These are phyloP conservation scores for Tiliacea aurago DNA, from an alignment of 2,888 invertebrate species.

Conservation along the genomic window DNA sequence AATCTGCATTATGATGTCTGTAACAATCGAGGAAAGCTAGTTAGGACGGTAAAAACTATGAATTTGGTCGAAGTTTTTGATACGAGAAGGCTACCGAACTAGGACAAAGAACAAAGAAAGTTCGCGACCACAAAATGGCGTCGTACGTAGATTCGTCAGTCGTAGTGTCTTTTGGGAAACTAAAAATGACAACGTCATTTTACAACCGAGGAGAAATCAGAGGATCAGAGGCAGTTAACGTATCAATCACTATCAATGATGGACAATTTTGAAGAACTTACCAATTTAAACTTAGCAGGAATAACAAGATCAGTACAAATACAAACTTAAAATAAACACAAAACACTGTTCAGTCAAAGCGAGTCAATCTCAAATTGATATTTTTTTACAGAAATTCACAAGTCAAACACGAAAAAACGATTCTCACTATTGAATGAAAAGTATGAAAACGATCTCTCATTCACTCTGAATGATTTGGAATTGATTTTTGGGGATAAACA, in stretches of 20 bases:
- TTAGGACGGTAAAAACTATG: slow-evolving; percentile 66
- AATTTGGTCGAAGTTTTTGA: slow-evolving; percentile 68
- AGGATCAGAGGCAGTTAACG: too few relatives aligned
- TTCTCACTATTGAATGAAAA: slow-evolving; percentile 35
- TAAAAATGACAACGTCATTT: slow-evolving; percentile 63
- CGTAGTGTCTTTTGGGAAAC: slow-evolving; percentile 11
- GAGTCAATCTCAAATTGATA: slow-evolving; percentile 50
- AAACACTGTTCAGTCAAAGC: slow-evolving; percentile 43
- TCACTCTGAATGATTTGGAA: slow-evolving; percentile 27
- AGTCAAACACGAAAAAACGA: slow-evolving; percentile 19
- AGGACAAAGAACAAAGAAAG: slow-evolving; percentile 82
- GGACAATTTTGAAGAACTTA: slow-evolving; percentile 56
- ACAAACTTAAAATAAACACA: slow-evolving; percentile 35
- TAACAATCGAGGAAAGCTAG: slow-evolving; percentile 71
- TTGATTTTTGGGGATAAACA: neutral
- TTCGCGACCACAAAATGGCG: slow-evolving; percentile 87
- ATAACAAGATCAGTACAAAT: slow-evolving; percentile 29
- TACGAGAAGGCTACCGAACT: slow-evolving; percentile 56
- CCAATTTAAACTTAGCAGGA: slow-evolving; percentile 53
- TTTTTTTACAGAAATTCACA: slow-evolving; percentile 26
- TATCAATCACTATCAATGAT: too few relatives aligned
- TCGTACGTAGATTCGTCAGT: slow-evolving; percentile 65
- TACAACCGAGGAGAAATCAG: neutral
- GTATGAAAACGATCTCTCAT: slow-evolving; percentile 24
- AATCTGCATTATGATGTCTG: slow-evolving; percentile 82